Base-by-base conservation (phyloP, 2,888 invertebrate genomes). In the Aelia acuminata region DNA sequence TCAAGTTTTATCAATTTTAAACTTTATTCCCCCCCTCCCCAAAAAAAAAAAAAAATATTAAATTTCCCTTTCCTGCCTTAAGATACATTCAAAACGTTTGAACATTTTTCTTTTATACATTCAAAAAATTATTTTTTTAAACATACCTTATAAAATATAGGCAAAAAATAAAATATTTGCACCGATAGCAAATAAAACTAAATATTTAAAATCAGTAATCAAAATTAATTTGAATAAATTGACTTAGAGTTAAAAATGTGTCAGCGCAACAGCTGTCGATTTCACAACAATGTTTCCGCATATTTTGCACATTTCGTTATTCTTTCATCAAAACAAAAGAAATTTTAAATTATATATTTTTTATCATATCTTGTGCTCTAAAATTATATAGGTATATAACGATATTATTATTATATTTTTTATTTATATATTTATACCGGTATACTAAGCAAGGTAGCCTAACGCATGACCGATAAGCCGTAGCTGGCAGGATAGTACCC, bases 261-360 rank as follows among this genome's bases (percentile, higher is more conserved):
- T 70, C 63, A 70, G 63, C 35, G 15, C 4, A 70, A 31, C 63
- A 70, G 31, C 63, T 70, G 63, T 15, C 7, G 31, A 70, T 70
- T 70, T 70, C 31, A 70, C 31, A 70, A 70, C 63, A 31, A 26
- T 63, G 31, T 70, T 70, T 70, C 63, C 63, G 63, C 63, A 70
- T 70, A 70, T 35, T 35, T 70, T 70, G 63, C 63, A 70, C 63
- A 35, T 70, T 70, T 70, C 20, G 31, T 35, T 63, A 63, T 4
- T 7, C 63, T 35, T 35, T 31, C 18, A 18, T 1, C 20, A 18
- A 1, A 7, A 18, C 0, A 70, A 31, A 31, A 15, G 13, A 63
- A 20, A 20, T 63, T 31, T 31, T 20, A 20, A n/a, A 13, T 31
- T 31, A 7, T 63, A 31, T 3, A 20, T 70, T 18, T 70, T 7